These are phyloP conservation scores for Tachysurus fulvidraco DNA, from an alignment of 2,113 vertebrate species.

Conservation along the genomic window DNA sequence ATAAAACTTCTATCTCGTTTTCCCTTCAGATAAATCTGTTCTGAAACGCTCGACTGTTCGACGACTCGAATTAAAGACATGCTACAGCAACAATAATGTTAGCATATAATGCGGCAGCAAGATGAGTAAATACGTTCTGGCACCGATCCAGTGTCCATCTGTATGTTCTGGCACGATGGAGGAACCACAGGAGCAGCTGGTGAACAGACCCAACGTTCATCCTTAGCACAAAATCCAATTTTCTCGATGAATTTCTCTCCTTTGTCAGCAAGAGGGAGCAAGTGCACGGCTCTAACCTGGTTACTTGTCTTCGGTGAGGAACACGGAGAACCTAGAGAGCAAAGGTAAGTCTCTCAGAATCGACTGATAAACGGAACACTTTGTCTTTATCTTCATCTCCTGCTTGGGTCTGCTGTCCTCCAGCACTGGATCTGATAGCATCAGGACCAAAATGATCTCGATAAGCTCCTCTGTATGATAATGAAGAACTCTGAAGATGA, in stretches of 20 bases:
- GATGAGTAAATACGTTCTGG: background rate
- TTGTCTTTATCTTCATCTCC: conserved; percentile 33
- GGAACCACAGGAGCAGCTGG: background rate
- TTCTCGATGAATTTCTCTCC: background rate
- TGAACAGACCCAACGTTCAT: background rate
- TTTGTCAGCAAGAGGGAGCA: background rate
- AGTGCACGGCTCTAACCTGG: background rate
- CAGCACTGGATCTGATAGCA: conserved; percentile 39
- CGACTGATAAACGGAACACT: background rate
- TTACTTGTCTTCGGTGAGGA: conserved; percentile 23
- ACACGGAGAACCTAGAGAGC: background rate
- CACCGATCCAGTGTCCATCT: background rate
- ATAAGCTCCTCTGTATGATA: conserved; percentile 42
- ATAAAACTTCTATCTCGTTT: no score
- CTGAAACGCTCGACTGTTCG: background rate
- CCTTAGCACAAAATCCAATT: background rate
- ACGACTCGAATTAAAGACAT: background rate
- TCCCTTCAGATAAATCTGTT: no score
- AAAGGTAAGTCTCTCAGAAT: background rate
- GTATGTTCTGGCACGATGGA: background rate
- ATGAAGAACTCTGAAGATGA: conserved; percentile 41
- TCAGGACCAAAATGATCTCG: conserved; percentile 20
- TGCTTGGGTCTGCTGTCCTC: conserved; percentile 40
- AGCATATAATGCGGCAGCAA: no score
- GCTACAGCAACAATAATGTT: background rate